Evolutionary conservation across 1,140 invertebrate genomes (phyloP), one percentile per base, ranked within the genome.

Genomic region (Drosophila arawakana): DNA sequence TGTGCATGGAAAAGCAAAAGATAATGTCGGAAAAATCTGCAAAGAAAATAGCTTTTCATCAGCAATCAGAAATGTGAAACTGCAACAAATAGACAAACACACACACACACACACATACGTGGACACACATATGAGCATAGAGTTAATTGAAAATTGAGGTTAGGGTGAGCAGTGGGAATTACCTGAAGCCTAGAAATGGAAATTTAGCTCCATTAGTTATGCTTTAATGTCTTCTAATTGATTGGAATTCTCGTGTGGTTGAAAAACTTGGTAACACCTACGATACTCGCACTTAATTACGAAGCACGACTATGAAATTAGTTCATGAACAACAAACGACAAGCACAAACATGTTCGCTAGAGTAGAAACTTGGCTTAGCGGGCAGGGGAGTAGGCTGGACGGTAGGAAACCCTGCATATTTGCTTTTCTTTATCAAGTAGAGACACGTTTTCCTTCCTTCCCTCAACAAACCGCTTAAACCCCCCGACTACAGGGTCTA

Each of bases 71-170:
- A 63, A 46, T 63, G 49, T 70, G 59, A 49, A 55, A 55, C 49
- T 54, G 57, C 66, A 69, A 15, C 47, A 57, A 34, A 46, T 49
- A 62, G 37, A 49, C 13, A 34, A 18, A 55, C 13, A 34, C 10
- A 54, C 60, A 67, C 18, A 57, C 15, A 47, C 15, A 47, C 6
- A 47, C 6, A 47, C 15, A 47, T 15, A 44, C n/a, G 13, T 4
- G 18, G 10, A 50, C 43, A 71, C 18, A 21, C 6, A 30, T 41
- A 30, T 21, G 39, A 44, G 21, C 61, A 34, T 34, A 13, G 46
- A 55, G 70, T 69, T 78, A 81, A 82, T 82, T 84, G 76, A 80
- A 84, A 84, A 76, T 47, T 62, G 49, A 47, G 73, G 68, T 47
- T 34, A 44, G 7, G 3, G n/a, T 5, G 35, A 37, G n/a, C 47